phyloP scores from a whole-genome alignment of 2,888 invertebrate genomes.

The Pomacea canaliculata region DNA sequence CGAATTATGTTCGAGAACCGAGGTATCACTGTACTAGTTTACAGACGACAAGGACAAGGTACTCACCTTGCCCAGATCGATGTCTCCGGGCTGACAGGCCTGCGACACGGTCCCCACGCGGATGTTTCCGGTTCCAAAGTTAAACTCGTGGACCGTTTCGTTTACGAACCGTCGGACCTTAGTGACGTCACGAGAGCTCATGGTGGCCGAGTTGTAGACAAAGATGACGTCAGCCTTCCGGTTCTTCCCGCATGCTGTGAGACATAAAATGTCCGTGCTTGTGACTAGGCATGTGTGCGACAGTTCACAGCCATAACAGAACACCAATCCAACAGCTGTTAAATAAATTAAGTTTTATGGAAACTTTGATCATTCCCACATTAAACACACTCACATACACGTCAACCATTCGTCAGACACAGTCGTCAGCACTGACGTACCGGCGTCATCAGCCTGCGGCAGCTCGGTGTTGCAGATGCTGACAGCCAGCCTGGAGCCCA shows the following conservation, averaged over 20 bases:
- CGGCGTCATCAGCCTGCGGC: constrained; percentile 13
- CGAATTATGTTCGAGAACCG: too few relatives aligned
- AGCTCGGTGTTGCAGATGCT: constrained; percentile 34
- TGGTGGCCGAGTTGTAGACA: constrained; percentile 43
- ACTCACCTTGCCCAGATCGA: constrained; percentile 33
- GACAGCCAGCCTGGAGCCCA: constrained; percentile 43
- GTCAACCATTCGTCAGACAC: too few relatives aligned
- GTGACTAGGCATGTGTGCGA: neutral
- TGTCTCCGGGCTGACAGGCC: constrained; percentile 45
- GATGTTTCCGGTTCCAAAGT: constrained; percentile 44
- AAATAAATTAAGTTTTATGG: too few relatives aligned
- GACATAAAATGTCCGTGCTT: neutral
- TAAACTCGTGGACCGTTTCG: constrained; percentile 44
- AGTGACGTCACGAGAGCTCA: constrained; percentile 35
- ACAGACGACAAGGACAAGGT: neutral
- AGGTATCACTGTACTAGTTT: too few relatives aligned
- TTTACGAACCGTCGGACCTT: constrained; percentile 45
- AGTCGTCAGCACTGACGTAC: neutral
- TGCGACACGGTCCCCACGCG: constrained; percentile 52
- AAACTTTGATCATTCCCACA: too few relatives aligned
- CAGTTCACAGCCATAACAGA: neutral
- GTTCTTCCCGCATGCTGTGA: constrained; percentile 38
- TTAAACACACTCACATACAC: too few relatives aligned
- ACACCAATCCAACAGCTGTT: neutral
- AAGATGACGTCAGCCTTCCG: constrained; percentile 57